phyloP scores from a whole-genome alignment of 2,113 vertebrate species.

The human region GRCh38 chr13:64165501-64166000 shows the following conservation, averaged over 20 bases:
- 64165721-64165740: background rate
- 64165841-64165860: background rate
- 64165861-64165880: background rate
- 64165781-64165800: background rate
- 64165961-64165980: background rate
- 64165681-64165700: background rate
- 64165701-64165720: background rate
- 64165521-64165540: background rate
- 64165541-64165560: rapidly evolving
- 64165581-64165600: background rate
- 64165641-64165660: background rate
- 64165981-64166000: background rate
- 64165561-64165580: background rate
- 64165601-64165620: background rate
- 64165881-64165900: background rate
- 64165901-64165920: background rate
- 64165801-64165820: background rate
- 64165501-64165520: background rate
- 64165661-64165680: background rate
- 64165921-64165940: background rate
- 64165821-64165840: background rate
- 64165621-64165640: background rate
- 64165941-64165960: background rate
- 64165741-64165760: background rate
- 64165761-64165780: background rate